These are phyloP conservation scores for Synanthedon formicaeformis DNA, from an alignment of 2,888 invertebrate species.

Conservation along the genomic window DNA sequence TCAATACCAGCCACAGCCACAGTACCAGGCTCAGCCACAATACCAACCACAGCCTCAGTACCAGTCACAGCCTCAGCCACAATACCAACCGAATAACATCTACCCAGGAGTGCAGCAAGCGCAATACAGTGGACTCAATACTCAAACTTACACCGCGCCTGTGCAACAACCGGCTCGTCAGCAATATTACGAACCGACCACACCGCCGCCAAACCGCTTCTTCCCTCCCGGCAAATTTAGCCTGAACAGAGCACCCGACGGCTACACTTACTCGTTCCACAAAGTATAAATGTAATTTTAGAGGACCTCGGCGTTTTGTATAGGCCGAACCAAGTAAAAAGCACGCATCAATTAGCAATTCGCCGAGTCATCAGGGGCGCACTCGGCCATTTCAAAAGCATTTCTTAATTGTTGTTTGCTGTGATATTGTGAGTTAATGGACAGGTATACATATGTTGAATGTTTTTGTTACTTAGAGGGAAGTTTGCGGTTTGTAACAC, in stretches of 20 bases:
- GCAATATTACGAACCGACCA: slow-evolving; percentile 70
- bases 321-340: slow-evolving; percentile 44
- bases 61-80: slow-evolving; percentile 44
- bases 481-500: slow-evolving; percentile 29
- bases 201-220: slow-evolving; percentile 80
- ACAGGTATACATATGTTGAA: slow-evolving; percentile 47
- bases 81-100: slow-evolving; percentile 49
- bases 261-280: slow-evolving; percentile 88
- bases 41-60: slow-evolving; percentile 40
- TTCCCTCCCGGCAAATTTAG: slow-evolving; percentile 88
- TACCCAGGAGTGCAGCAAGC: slow-evolving; percentile 62
- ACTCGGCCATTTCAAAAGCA: slow-evolving; percentile 48
- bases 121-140: slow-evolving; percentile 57
- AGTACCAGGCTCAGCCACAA: slow-evolving; percentile 38
- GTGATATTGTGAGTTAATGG: slow-evolving; percentile 68
- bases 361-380: slow-evolving; percentile 55
- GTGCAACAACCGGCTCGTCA: slow-evolving; percentile 38
- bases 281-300: slow-evolving; percentile 63
- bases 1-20: slow-evolving; percentile 43
- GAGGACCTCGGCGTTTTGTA: slow-evolving; percentile 46
- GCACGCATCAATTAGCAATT: slow-evolving; percentile 54
- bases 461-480: slow-evolving; percentile 41
- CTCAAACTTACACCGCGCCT: slow-evolving; percentile 36
- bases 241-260: slow-evolving; percentile 88
- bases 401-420: slow-evolving; percentile 67